phyloP scores from a whole-genome alignment of 2,113 vertebrate genomes.

The Capreolus pygargus region DNA sequence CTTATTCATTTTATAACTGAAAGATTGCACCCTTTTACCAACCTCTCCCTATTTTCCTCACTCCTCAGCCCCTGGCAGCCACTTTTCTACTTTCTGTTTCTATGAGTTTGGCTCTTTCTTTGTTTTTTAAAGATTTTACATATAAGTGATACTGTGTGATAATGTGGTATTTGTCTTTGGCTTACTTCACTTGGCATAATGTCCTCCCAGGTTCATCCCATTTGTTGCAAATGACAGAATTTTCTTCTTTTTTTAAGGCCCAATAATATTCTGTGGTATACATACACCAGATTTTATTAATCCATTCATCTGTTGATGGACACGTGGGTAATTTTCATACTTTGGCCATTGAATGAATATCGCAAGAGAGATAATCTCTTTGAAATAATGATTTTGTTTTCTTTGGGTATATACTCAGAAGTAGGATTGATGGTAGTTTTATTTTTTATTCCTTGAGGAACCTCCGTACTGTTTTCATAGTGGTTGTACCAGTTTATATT shows the following conservation, averaged over 20 bases:
- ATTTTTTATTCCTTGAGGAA: background rate
- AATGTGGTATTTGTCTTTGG: background rate
- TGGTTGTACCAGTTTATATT: background rate
- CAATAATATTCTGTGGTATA: background rate
- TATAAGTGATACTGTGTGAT: background rate
- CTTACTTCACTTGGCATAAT: background rate
- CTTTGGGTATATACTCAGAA: background rate
- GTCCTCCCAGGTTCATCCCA: background rate
- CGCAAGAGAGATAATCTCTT: background rate
- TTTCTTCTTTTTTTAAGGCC: background rate
- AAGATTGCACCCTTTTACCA: background rate
- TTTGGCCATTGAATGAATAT: background rate
- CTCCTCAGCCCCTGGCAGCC: too few species aligned
- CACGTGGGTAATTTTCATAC: background rate
- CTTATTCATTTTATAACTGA: background rate
- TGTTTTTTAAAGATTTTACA: background rate
- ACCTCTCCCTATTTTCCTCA: background rate
- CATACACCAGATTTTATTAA: background rate
- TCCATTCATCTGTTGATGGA: background rate
- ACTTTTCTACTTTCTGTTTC: background rate
- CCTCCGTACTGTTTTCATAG: background rate
- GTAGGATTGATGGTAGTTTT: background rate
- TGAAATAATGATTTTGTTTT: background rate
- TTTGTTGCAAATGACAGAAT: background rate
- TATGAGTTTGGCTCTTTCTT: background rate